A percentile compares a stretch with the other conserved stretches of the same genome.
Conservation (phyloP, 2,888 invertebrate genomes). For the Nymphalis c-album region DNA sequence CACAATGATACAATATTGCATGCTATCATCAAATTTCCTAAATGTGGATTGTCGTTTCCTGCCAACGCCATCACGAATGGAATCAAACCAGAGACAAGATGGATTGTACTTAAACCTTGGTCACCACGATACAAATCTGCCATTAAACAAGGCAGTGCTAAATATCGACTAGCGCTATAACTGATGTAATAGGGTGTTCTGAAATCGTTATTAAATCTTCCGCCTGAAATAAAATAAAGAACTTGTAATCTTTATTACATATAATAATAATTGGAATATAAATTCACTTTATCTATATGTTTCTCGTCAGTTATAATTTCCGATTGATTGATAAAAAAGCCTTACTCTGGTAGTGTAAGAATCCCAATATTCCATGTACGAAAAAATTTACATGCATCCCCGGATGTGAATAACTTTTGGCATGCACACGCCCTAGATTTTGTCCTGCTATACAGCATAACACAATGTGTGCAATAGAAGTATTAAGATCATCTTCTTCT, state of each 20-base stretch:
- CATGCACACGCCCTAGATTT: slow-evolving; percentile 49
- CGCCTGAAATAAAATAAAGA: slow-evolving; percentile 49
- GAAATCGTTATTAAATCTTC: slow-evolving; percentile 56
- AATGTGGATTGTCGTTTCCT: slow-evolving; percentile 52
- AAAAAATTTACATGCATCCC: slow-evolving; percentile 72
- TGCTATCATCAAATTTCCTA: slow-evolving; percentile 60
- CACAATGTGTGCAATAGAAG: slow-evolving; percentile 63
- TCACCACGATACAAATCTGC: slow-evolving; percentile 60
- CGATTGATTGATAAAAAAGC: background rate
- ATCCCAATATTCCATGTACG: slow-evolving; percentile 65
- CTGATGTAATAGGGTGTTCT: slow-evolving; percentile 54
- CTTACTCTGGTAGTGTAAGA: slow-evolving; percentile 61
- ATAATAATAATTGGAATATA: too few relatives aligned
- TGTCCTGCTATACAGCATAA: slow-evolving; percentile 60
- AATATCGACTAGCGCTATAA: slow-evolving; percentile 56
- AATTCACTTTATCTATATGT: too few relatives aligned
- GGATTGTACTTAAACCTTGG: slow-evolving; percentile 49
- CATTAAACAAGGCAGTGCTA: slow-evolving; percentile 66
- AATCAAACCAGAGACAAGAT: slow-evolving; percentile 62
- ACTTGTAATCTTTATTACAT: background rate
- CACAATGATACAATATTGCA: slow-evolving; percentile 61
- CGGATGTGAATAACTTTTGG: slow-evolving; percentile 57
- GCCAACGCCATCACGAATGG: slow-evolving; percentile 60
- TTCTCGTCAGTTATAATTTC: background rate
- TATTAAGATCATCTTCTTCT: slow-evolving; percentile 55